phyloP scores from a whole-genome alignment of 2,113 vertebrate genomes.

The Micronisus gabar region DNA sequence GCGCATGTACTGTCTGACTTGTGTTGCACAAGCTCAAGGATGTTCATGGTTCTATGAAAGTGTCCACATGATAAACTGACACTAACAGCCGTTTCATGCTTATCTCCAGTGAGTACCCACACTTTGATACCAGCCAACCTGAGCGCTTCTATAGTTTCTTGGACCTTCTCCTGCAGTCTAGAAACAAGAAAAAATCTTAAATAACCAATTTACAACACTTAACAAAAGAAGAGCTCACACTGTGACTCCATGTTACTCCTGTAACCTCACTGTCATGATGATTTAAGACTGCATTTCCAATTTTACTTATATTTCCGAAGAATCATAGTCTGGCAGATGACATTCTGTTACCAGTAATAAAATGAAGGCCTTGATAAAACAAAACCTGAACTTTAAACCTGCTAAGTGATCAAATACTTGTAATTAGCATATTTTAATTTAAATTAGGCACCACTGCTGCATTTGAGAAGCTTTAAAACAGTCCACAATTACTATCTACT shows the following conservation, averaged over 20 bases:
- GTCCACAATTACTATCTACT: background rate
- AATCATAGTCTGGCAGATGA: background rate
- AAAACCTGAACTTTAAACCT: background rate
- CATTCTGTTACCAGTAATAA: background rate
- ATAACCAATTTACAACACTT: background rate
- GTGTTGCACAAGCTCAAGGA: constrained; percentile 91
- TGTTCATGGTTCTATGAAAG: constrained; percentile 95
- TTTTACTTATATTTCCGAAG: background rate
- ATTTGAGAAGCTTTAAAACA: background rate
- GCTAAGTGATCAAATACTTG: background rate
- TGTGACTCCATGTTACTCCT: background rate
- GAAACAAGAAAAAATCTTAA: constrained; percentile 37
- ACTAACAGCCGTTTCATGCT: constrained; percentile 94
- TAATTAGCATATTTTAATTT: background rate
- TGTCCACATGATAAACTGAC: constrained; percentile 95
- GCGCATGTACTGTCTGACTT: constrained; percentile 90
- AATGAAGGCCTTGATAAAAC: background rate
- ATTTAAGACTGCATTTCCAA: background rate
- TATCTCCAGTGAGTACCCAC: constrained; percentile 96
- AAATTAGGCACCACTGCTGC: background rate
- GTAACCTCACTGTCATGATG: background rate
- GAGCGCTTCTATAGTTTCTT: constrained; percentile 93
- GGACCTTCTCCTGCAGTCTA: constrained; percentile 95
- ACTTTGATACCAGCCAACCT: constrained; percentile 96
- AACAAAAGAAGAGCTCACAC: background rate